Base-by-base conservation (phyloP, 2,888 invertebrate genomes). In the Trissoscelio sp. region DNA sequence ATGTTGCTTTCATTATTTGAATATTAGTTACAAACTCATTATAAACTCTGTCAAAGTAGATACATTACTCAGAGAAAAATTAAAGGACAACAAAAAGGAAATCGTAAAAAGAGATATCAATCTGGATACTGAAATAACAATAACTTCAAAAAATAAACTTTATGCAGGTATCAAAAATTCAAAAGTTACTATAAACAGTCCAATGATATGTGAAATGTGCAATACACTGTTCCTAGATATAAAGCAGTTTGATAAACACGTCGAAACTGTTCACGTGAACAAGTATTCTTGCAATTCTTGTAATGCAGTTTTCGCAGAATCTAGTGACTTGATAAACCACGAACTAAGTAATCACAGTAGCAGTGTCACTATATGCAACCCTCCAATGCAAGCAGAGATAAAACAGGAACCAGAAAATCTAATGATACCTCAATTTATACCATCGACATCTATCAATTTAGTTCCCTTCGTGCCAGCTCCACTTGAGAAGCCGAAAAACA, bases 21-120 rank as follows among this genome's bases (percentile, higher is more conserved):
- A 87, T 55, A 85, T 85, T 6, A 86, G 86, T 80, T 86, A 87
- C 67, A 86, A 86, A 57, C 62, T 87, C 1, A 82, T 85, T 39
- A 67, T 83, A 7, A 84, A 74, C 12, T 84, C 83, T 20, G 18
- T 85, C 11, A 82, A 83, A 81, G 78, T 83, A 1, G 87, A 87
- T 62, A 70, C 53, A n/a, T 24, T 79, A 4, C 66, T 86, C 1
- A 67, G 85, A 60, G 66, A 83, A 6, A 75, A 81, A 57, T 46
- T 83, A 7, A 44, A 64, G 16, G 31, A 11, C 3, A 31, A 2
- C 5, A 72, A 72, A 48, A 58, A 73, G 18, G 16, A 58, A 42
- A 31, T 12, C 18, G 9, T 11, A 53, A 28, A 53, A 12, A 31
- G 0, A 9, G 2, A 14, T 7, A 51, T 7, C 22, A 46, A 22